Conservation (phyloP, 2,113 vertebrate genomes). For the Talpa occidentalis region DNA sequence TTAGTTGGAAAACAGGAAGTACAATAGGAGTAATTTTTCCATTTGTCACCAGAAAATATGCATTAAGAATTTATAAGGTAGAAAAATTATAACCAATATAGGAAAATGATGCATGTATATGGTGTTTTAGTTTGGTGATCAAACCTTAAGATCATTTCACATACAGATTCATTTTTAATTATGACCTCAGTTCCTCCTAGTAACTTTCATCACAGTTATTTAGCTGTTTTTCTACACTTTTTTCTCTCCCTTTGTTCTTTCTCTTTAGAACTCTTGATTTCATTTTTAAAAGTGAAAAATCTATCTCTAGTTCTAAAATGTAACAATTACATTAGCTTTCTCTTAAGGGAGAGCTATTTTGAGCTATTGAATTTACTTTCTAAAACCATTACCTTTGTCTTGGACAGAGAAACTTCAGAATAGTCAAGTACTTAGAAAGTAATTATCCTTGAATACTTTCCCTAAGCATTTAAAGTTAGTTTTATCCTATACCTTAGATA, state of each 20-base stretch:
- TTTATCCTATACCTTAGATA: slow-evolving; percentile 6
- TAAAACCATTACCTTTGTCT: slow-evolving; percentile 49
- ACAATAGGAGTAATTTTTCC: not conserved
- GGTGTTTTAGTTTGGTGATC: not conserved
- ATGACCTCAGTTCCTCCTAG: not conserved
- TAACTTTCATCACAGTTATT: not conserved
- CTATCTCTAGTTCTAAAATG: slow-evolving; percentile 6
- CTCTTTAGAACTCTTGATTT: slow-evolving; percentile 9
- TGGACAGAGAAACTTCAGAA: slow-evolving; percentile 44
- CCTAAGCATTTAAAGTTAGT: slow-evolving; percentile 36
- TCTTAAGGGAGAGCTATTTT: slow-evolving; percentile 43
- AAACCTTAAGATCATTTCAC: not conserved
- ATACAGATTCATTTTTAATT: slow-evolving; percentile 26
- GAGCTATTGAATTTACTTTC: slow-evolving; percentile 40
- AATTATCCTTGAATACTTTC: not conserved
- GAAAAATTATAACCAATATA: not conserved
- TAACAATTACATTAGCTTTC: not conserved
- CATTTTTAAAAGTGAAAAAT: slow-evolving; percentile 55
- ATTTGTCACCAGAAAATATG: not conserved
- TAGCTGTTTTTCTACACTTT: not conserved
- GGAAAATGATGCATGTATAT: not conserved
- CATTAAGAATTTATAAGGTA: not conserved
- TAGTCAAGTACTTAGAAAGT: slow-evolving; percentile 45
- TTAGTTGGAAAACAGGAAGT: not conserved
- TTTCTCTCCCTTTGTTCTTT: not conserved